Evolutionary conservation across 53 echinoderm and acorn worm species (phyloP).

Genomic region (Paracentrotus lividus): DNA sequence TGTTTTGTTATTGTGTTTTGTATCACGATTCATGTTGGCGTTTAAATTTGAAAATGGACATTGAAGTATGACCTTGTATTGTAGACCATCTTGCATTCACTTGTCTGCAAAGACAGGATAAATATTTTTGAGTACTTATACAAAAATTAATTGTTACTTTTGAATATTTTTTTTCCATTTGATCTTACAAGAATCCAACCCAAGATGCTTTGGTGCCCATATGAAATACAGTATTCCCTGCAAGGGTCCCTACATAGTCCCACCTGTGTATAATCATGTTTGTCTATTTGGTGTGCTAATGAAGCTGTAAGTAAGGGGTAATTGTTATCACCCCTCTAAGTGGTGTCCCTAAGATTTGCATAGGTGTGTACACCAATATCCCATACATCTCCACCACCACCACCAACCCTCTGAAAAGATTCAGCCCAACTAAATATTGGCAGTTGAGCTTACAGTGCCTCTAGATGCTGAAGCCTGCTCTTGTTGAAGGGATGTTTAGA

Average conservation of each 20-base stretch:
- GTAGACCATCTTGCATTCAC: too few relatives aligned
- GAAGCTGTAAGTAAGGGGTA: slow-evolving; percentile 16
- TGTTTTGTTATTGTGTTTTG: too few relatives aligned
- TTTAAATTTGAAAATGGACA: too few relatives aligned
- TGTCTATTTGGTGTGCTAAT: slow-evolving; percentile 60
- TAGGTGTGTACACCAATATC: slow-evolving; percentile 34
- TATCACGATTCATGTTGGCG: too few relatives aligned
- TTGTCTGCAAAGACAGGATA: too few relatives aligned
- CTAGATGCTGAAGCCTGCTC: neutral
- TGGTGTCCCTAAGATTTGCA: slow-evolving; percentile 67
- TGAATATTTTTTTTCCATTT: neutral
- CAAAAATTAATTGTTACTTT: neutral
- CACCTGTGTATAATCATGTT: slow-evolving; percentile 45
- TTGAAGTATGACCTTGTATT: too few relatives aligned
- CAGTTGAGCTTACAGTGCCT: neutral
- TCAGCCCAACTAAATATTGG: slow-evolving; percentile 36
- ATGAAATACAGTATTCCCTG: neutral
- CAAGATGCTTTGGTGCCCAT: neutral
- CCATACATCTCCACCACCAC: slow-evolving; percentile 6
- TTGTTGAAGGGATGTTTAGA: neutral
- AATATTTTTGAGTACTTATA: too few relatives aligned
- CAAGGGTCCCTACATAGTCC: neutral
- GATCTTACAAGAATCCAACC: neutral
- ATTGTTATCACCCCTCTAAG: slow-evolving; percentile 54
- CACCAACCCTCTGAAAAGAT: slow-evolving; percentile 13